Evolutionary conservation across 2,797 vertebrate species (phyloP).

Genomic region (Cirrhinus molitorella): DNA sequence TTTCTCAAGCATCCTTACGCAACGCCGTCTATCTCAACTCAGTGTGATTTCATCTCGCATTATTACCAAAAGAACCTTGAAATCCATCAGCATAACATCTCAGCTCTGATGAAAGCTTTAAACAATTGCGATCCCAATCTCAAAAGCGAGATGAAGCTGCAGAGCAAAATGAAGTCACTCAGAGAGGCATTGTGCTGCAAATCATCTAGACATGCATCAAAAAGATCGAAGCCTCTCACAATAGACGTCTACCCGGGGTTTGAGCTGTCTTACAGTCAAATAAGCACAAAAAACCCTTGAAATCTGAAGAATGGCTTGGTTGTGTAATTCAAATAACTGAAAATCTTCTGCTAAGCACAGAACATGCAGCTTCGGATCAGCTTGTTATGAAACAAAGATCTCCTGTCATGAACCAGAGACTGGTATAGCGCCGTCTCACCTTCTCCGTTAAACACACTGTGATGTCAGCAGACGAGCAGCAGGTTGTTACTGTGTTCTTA

Average conservation of each 20-base stretch:
- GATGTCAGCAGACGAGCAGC: conserved; percentile 69
- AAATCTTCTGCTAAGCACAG: conserved; percentile 19
- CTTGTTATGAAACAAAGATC: background rate
- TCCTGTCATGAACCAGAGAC: background rate
- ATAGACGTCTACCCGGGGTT: background rate
- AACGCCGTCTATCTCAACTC: background rate
- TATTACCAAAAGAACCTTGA: too few relatives aligned
- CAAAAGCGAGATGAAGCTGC: background rate
- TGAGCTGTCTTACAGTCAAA: background rate
- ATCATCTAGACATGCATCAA: conserved; percentile 1
- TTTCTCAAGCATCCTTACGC: background rate
- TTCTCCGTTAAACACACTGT: conserved; percentile 67
- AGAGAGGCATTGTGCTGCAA: background rate
- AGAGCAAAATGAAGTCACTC: background rate
- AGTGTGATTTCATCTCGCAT: too few relatives aligned
- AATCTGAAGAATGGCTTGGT: conserved; percentile 2
- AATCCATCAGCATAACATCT: background rate
- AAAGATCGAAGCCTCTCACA: conserved; percentile 31
- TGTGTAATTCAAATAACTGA: background rate
- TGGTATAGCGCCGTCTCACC: conserved; percentile 61
- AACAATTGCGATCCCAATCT: background rate
- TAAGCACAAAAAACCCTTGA: background rate
- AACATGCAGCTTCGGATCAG: background rate
- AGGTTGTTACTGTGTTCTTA: conserved; percentile 44
- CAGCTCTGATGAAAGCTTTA: background rate